Base-by-base conservation (phyloP, 2,113 vertebrate species). In the Notarius lentiginosus region DNA sequence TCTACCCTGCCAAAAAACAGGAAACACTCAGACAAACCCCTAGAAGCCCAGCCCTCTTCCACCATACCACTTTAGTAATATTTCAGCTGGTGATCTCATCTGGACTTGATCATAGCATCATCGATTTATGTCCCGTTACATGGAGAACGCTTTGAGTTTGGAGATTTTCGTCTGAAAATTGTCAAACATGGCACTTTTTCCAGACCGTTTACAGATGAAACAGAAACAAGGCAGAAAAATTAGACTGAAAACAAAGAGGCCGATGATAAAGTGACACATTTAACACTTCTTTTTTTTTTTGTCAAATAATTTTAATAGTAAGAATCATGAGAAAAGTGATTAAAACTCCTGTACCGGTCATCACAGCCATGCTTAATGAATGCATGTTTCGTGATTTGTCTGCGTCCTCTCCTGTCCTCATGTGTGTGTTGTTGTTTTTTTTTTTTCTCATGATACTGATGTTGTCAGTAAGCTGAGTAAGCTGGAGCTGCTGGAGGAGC, bases 401-500 rank as follows among this genome's bases (percentile, higher is more conserved):
- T 49, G 41, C 20, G 1, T 49, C 5, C 72, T 49, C 34, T 68
- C 47, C 70, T 47, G 34, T 22, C 70, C 34, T 73, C 70, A 73
- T 47, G 70, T n/a, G 11, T 51, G 75, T 20, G 41, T 2, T 41
- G 3, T 41, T 41, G 3, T 3, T 41, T 41, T 41, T 41, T 24
- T 24, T 22, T 34, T 5, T 15, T 27, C 89, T 47, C 86, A 20
- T 53, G 89, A 84, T 60, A 34, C 91, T 34, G 92, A 12, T 87
- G 86, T 92, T 95, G 89, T 91, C 79, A 99, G 98, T 93, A 99
- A 99, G 92, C 94, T 99, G 86, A 97, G 96, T 94, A 99, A 97
- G 84, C 92, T 99, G 93, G 97, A 99, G 88, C 93, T 95, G 27
- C 92, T 99, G 91, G 98, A 99, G 91, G 98, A 99, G 92, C 94